These are phyloP conservation scores for Arnoldichthys spilopterus DNA, from an alignment of 2,797 vertebrate genomes.

Conservation along the genomic window DNA sequence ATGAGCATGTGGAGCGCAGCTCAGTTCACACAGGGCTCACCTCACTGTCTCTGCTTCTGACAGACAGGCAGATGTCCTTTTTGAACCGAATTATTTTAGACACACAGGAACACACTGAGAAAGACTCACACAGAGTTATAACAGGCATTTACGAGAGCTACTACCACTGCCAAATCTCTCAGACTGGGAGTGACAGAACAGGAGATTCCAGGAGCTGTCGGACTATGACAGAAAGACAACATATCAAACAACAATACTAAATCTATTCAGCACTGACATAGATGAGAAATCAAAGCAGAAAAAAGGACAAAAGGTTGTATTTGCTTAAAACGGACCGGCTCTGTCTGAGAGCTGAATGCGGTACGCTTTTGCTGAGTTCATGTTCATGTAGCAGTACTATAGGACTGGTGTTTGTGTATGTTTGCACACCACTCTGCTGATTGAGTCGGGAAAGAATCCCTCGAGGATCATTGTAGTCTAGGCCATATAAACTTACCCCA, in stretches of 20 bases:
- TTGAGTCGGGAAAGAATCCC: background rate
- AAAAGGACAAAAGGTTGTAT: background rate
- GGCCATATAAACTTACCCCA: conserved; percentile 59
- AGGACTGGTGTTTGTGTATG: background rate
- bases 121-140: conserved; percentile 28
- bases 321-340: background rate
- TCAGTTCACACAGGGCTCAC: conserved; percentile 44
- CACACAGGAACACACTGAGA: conserved; percentile 1
- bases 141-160: conserved; percentile 3
- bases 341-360: background rate
- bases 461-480: background rate
- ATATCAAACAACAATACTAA: background rate
- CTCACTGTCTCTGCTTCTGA: conserved; percentile 48
- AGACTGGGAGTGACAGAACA: background rate
- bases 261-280: background rate
- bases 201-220: background rate
- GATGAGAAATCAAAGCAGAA: background rate
- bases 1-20: conserved; percentile 54
- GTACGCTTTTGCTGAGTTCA: background rate
- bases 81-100: conserved; percentile 36
- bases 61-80: conserved; percentile 48
- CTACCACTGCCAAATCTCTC: background rate
- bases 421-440: background rate
- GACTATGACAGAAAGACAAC: background rate
- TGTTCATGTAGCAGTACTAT: background rate